Evolutionary conservation across 1,140 invertebrate genomes (phyloP), one percentile per base, ranked within the genome.

Genomic region (Drosophila ohnishii): DNA sequence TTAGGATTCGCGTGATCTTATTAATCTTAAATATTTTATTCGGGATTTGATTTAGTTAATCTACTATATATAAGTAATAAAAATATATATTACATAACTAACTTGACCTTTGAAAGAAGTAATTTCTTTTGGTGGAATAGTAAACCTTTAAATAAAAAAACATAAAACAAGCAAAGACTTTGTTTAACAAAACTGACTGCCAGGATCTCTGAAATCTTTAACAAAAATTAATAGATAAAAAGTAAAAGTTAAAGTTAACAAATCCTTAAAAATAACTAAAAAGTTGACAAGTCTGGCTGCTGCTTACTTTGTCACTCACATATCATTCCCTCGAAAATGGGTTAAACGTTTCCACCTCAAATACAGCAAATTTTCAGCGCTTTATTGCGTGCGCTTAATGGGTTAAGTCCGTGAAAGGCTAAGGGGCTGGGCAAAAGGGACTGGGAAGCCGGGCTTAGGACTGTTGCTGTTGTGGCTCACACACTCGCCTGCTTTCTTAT

Each of bases 401-500:
- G 55, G 61, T 63, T 22, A 65, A 65, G 42, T 66, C 56, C 11
- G 16, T 45, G 40, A 5, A 51, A 35, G n/a, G 42, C 32, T 10
- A 19, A 10, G 25, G 25, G 19, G 11, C 22, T 13, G 47, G 28
- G 30, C 19, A 8, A 39, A n/a, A 9, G 57, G 2, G 35, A 28
- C 25, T 28, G 10, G 34, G 5, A 19, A 53, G 22, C 44, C 22
- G n/a, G n/a, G 34, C 61, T 34, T 51, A 40, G 65, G 47, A 44
- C 32, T 58, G 67, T 47, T 35, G 42, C 53, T 71, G 64, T 70
- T 71, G 25, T 48, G 67, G 34, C 51, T 37, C 65, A 66, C 61
- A 69, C 65, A 16, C 47, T 32, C 30, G 45, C 6, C 60, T 71
- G 64, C 67, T 71, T 70, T 57, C 65, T 70, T 71, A 71, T 71